A percentile compares a stretch with the other conserved stretches of the same genome.
Evolutionary conservation across 2,797 vertebrate genomes (phyloP).

Genomic region (Mastacembelus armatus): DNA sequence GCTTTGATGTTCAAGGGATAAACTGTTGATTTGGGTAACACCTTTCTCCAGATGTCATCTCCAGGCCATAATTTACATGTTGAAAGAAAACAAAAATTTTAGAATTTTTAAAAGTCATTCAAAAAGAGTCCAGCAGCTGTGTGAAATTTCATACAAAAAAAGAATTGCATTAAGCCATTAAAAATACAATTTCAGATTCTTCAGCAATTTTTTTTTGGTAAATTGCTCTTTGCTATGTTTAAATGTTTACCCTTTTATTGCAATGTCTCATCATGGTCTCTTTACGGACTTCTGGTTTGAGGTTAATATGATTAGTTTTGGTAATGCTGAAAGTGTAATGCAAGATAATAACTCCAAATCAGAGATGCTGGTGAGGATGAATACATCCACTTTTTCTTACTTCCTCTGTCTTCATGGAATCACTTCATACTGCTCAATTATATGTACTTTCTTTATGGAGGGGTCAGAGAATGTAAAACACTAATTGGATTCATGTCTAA

Average conservation of each 20-base stretch:
- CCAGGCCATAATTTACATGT: no score
- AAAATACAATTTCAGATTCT: constrained; percentile 31
- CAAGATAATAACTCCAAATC: not conserved
- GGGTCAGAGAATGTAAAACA: not conserved
- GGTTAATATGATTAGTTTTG: not conserved
- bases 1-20: no score
- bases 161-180: constrained; percentile 26
- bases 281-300: not conserved
- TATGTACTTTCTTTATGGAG: not conserved
- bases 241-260: constrained; percentile 26
- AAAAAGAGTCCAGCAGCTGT: not conserved
- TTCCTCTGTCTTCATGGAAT: not conserved
- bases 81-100: no score
- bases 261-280: constrained; percentile 4
- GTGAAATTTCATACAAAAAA: not conserved
- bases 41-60: no score
- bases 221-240: constrained; percentile 20
- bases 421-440: not conserved
- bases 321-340: not conserved
- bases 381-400: not conserved
- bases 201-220: constrained; percentile 23
- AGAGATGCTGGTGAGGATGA: not conserved
- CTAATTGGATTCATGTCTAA: not conserved
- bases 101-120: constrained; percentile 23
- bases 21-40: no score